Evolutionary conservation across 1,140 invertebrate species (phyloP).

Genomic region (Aphelenchoides fujianensis): DNA sequence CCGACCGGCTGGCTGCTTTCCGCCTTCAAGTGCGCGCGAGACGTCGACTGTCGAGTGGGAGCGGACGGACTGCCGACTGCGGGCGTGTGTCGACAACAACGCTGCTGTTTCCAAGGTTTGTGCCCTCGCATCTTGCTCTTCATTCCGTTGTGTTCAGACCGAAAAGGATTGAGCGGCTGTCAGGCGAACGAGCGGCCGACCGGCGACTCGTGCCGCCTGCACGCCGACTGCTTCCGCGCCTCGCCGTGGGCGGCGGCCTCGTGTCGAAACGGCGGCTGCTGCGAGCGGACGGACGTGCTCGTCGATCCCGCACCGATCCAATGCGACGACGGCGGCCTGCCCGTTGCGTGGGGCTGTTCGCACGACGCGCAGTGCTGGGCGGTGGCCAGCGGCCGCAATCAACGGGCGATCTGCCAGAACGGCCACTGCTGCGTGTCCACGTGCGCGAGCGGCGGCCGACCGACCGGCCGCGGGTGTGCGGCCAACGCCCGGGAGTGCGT

Average conservation of each 20-base stretch:
- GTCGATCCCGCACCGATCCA: background rate
- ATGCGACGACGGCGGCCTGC: background rate
- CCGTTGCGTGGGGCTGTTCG: background rate
- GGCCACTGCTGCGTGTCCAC: background rate
- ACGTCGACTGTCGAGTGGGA: background rate
- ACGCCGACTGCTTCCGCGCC: background rate
- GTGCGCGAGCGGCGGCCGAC: background rate
- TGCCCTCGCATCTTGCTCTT: background rate
- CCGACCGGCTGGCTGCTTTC: background rate
- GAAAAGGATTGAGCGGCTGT: background rate
- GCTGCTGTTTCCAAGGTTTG: background rate
- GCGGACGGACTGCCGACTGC: background rate
- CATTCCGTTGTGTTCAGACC: background rate
- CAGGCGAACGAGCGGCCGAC: background rate
- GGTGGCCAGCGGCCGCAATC: background rate
- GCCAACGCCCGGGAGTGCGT: background rate
- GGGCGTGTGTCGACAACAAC: background rate
- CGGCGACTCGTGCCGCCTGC: background rate
- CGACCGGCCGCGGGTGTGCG: background rate
- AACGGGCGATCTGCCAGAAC: background rate
- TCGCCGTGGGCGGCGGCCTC: background rate
- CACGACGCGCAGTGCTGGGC: conserved; percentile 1
- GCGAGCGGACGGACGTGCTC: background rate
- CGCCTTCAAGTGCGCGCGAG: background rate
- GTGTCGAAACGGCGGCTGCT: conserved; percentile 1